These are phyloP conservation scores for Coptotermes formosanus DNA, from an alignment of 1,140 invertebrate genomes.

Conservation along the genomic window DNA sequence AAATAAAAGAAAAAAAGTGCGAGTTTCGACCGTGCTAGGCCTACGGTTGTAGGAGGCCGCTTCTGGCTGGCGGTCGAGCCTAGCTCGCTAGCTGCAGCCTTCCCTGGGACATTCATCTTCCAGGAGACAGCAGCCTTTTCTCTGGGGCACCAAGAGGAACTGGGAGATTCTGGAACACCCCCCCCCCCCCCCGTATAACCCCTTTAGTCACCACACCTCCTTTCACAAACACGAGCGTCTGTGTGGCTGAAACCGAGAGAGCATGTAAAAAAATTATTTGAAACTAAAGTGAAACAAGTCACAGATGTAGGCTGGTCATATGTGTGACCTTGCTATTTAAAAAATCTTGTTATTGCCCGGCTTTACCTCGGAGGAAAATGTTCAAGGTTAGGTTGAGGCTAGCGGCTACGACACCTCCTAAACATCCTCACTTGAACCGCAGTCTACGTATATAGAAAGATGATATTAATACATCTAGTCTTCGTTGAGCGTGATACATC, in stretches of 20 bases:
- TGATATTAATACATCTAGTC: too few species aligned
- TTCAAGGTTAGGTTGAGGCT: too few species aligned
- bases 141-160: slow-evolving; percentile 1
- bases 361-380: too few species aligned
- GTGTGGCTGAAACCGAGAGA: neutral
- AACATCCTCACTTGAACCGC: too few species aligned
- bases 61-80: neutral
- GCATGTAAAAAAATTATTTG: neutral
- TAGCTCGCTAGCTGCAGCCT: neutral
- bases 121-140: slow-evolving; percentile 3
- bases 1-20: neutral
- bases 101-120: slow-evolving; percentile 7
- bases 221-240: neutral
- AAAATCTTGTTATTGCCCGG: too few species aligned
- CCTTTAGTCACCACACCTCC: neutral
- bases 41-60: neutral
- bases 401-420: too few species aligned
- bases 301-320: neutral
- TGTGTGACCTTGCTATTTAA: too few species aligned
- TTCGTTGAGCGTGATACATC: too few species aligned
- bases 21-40: neutral
- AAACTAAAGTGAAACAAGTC: neutral
- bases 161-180: neutral
- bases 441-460: too few species aligned
- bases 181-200: neutral